Base-by-base conservation (phyloP, 2,113 vertebrate genomes). In the Burhinus bistriatus region DNA sequence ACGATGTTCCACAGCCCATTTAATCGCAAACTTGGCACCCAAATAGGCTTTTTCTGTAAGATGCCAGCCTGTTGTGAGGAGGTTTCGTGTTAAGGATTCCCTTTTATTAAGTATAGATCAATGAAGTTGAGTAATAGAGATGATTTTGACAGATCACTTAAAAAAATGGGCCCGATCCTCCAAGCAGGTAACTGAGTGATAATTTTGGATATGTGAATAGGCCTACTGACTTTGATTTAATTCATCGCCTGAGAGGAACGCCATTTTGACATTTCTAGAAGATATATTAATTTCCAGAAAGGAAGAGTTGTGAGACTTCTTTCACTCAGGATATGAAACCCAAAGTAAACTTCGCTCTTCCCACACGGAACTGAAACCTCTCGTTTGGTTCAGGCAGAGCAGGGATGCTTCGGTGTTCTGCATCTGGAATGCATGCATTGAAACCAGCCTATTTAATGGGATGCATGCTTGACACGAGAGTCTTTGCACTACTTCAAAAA, bases 1-100 rank as follows among this genome's bases (percentile, higher is more conserved):
- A 9, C 1, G 0, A 9, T 8, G 42, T n/a, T 55, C 32, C 32
- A 20, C 62, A 52, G 36, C 32, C 44, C 15, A 1, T 32, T 49
- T 61, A 40, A 11, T 26, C 5, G 7, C 70, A 51, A 54, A 25
- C 26, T 66, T n/a, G 12, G 19, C 47, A 17, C 20, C n/a, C 12
- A 12, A 6, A 30, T 21, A 19, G 10, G 27, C 13, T 52, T 83
- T 44, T 69, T 44, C 38, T 61, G 19, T 68, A 38, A 58, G 19
- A n/a, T 1, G 0, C 29, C 52, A 25, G 29, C 36, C 16, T 32
- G 13, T 36, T 54, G 11, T 17, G 45, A 49, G 44, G 54, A 45
- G 45, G 4, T 18, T 85, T 84, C 0, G 0, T 45, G 25, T 29
- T 40, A 58, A 54, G 27, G 32, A 45, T 90, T 93, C 16, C 5